phyloP scores from a whole-genome alignment of 2,888 invertebrate species.

The Agrochola macilenta region DNA sequence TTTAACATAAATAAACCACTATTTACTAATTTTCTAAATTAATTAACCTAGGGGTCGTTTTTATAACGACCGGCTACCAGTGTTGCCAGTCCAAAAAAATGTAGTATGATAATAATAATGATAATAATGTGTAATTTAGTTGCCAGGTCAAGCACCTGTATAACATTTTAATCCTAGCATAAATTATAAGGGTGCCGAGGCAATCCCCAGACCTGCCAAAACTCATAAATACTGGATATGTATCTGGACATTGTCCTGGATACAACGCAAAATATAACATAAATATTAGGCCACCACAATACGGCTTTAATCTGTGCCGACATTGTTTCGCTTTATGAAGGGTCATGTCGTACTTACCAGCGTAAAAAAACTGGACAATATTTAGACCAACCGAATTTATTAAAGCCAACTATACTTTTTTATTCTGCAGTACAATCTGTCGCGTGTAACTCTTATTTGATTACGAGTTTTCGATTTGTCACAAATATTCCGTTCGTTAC shows the following conservation, averaged over 20 bases:
- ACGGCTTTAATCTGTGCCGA: conserved; percentile 58
- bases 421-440: neutral
- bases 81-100: too few relatives aligned
- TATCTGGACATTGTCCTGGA: conserved; percentile 54
- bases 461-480: conserved; percentile 27
- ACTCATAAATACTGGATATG: conserved; percentile 60
- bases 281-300: conserved; percentile 61
- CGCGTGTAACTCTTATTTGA: conserved; percentile 32
- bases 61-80: too few relatives aligned
- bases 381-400: conserved; percentile 31
- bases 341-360: conserved; percentile 41
- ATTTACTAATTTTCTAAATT: too few relatives aligned
- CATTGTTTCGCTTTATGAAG: conserved; percentile 58
- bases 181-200: conserved; percentile 45
- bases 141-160: conserved; percentile 34
- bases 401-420: conserved; percentile 5
- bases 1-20: too few relatives aligned
- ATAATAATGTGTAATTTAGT: too few relatives aligned
- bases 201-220: conserved; percentile 53
- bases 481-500: conserved; percentile 48
- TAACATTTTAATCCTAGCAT: conserved; percentile 48
- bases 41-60: too few relatives aligned
- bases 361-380: conserved; percentile 37
- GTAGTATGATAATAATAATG: too few relatives aligned
- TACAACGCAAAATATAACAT: conserved; percentile 57